Conservation (phyloP, 2,113 vertebrate species). For the Tiliqua scincoides region DNA sequence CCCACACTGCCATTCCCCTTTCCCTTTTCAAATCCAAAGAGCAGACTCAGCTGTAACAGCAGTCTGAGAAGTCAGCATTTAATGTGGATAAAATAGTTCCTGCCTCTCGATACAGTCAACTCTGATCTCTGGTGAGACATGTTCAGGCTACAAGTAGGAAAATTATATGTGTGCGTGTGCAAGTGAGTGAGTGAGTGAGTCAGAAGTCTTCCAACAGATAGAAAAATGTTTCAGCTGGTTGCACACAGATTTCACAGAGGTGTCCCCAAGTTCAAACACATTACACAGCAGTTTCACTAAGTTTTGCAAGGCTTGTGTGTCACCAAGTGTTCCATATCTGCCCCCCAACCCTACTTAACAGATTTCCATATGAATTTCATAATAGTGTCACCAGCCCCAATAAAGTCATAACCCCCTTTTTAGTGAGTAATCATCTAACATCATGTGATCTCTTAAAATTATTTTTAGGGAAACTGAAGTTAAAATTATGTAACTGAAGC, state of each 20-base stretch:
- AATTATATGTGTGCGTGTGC: too few species aligned
- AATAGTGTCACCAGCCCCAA: too few species aligned
- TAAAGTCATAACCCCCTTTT: too few species aligned
- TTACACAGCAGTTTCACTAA: not conserved
- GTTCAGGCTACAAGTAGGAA: not conserved
- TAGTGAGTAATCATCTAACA: too few species aligned
- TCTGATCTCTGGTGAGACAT: not conserved
- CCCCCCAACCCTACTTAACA: not conserved
- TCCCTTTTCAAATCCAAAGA: too few species aligned
- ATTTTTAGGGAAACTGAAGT: not conserved
- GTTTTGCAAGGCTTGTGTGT: too few species aligned
- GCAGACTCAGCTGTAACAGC: not conserved
- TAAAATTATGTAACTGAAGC: not conserved
- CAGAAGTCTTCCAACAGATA: too few species aligned
- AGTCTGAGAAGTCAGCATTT: not conserved
- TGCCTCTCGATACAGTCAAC: not conserved
- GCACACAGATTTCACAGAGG: not conserved
- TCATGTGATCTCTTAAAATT: not conserved
- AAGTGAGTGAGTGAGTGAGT: too few species aligned
- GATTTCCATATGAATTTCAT: not conserved
- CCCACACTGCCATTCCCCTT: not conserved
- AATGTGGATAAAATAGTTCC: not conserved
- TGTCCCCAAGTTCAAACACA: not conserved
- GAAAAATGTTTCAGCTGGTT: too few species aligned
- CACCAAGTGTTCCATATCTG: too few species aligned